Percentiles rank a stretch among this genome's conserved stretches.
Conservation (phyloP, 2,888 invertebrate species). For the Eurytoma californica region DNA sequence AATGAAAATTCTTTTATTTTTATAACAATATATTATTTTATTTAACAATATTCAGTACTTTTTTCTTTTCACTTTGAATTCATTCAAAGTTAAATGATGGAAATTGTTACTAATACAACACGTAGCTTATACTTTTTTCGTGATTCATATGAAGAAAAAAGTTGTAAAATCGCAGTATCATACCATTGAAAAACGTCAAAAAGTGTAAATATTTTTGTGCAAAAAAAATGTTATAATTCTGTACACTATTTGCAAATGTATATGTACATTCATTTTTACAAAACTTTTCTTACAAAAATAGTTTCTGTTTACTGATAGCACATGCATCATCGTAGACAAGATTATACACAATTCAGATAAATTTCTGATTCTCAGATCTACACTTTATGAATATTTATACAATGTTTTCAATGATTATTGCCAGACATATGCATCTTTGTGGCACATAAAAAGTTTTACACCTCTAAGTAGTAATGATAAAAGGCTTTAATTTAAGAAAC, state of each 20-base stretch:
- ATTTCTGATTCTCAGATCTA: constrained; percentile 37
- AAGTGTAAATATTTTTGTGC: constrained; percentile 70
- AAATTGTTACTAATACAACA: constrained; percentile 37
- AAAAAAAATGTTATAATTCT: constrained; percentile 68
- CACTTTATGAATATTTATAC: constrained; percentile 39
- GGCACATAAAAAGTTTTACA: constrained; percentile 8
- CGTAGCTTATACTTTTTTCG: constrained; percentile 18
- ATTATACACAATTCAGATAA: constrained; percentile 35
- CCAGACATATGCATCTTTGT: constrained; percentile 30
- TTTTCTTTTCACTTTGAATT: constrained; percentile 44
- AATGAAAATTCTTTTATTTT: constrained; percentile 57
- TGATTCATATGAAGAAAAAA: constrained; percentile 32
- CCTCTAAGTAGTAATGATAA: neutral
- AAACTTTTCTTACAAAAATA: constrained; percentile 69
- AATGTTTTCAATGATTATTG: constrained; percentile 40
- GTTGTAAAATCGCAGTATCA: constrained; percentile 39
- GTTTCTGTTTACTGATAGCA: constrained; percentile 52
- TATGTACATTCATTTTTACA: constrained; percentile 57
- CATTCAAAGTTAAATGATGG: constrained; percentile 31
- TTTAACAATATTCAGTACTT: constrained; percentile 61
- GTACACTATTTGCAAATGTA: constrained; percentile 71
- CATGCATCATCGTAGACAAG: constrained; percentile 60
- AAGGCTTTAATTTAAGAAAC: neutral
- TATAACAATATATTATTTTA: constrained; percentile 63
- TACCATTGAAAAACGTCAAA: constrained; percentile 65